A percentile compares a stretch with the other conserved stretches of the same genome.
Evolutionary conservation across 2,888 invertebrate genomes (phyloP).

Genomic region (Drosophila formosana): DNA sequence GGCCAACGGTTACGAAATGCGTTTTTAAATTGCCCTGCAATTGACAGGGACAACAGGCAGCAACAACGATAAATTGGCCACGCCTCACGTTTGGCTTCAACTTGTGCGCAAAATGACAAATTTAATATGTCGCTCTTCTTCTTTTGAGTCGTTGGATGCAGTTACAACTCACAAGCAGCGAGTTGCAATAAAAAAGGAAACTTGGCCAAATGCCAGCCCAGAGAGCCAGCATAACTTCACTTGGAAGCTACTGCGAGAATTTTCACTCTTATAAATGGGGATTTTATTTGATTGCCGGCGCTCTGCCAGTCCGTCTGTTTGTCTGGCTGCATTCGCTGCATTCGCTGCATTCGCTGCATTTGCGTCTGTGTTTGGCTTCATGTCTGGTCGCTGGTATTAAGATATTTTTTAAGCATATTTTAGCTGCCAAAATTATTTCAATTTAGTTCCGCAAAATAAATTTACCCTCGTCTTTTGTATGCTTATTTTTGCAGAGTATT

Average conservation of each 20-base stretch:
- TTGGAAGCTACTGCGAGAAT: slow-evolving; percentile 14
- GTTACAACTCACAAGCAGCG: slow-evolving; percentile 37
- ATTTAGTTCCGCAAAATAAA: slow-evolving; percentile 81
- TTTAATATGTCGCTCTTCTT: slow-evolving; percentile 72
- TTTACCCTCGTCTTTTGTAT: slow-evolving; percentile 52
- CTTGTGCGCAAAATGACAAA: slow-evolving; percentile 70
- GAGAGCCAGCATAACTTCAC: slow-evolving; percentile 19
- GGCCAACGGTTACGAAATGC: slow-evolving; percentile 46
- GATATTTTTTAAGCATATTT: slow-evolving; percentile 73
- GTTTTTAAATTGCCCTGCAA: slow-evolving; percentile 55
- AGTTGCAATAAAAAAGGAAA: slow-evolving; percentile 36
- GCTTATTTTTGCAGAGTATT: slow-evolving; percentile 14
- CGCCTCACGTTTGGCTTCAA: slow-evolving; percentile 33
- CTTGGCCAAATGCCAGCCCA: slow-evolving; percentile 70
- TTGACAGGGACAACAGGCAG: slow-evolving; percentile 45
- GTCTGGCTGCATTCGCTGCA: slow-evolving; percentile 13
- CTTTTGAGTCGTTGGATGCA: slow-evolving; percentile 59
- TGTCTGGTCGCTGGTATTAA: slow-evolving; percentile 59
- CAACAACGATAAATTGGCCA: slow-evolving; percentile 26
- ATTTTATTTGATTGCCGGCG: slow-evolving; percentile 44
- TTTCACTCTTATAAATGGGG: slow-evolving; percentile 40
- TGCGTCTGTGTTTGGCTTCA: slow-evolving; percentile 24
- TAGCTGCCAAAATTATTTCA: slow-evolving; percentile 81
- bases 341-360: slow-evolving; percentile 11
- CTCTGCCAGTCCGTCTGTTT: slow-evolving; percentile 5